Percentiles rank a stretch among this genome's conserved stretches.
phyloP scores from a whole-genome alignment of 92 coral and sea anemone species.

The Ricordea florida region DNA sequence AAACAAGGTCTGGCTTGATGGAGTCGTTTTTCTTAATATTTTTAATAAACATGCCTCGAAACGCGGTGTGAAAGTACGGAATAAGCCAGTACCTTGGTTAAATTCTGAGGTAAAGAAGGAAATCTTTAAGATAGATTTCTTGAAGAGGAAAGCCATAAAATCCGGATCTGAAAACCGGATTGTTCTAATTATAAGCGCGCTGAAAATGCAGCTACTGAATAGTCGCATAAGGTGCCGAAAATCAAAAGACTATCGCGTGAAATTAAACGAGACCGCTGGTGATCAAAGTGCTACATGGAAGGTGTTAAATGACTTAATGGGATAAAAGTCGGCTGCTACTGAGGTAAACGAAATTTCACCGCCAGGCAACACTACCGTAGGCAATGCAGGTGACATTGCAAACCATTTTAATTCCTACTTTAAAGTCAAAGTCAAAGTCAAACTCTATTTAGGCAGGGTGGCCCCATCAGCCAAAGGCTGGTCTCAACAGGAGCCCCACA shows the following conservation, averaged over 20 bases:
- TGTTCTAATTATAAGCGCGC: not conserved
- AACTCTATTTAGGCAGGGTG: too few species aligned
- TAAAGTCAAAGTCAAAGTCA: too few species aligned
- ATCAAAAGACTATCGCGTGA: not conserved
- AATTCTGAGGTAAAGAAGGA: not conserved
- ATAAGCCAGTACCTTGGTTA: not conserved
- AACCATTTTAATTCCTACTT: not conserved
- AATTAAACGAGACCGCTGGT: not conserved
- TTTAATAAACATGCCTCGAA: not conserved
- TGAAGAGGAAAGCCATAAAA: slow-evolving; percentile 11
- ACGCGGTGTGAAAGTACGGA: not conserved
- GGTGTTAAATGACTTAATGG: not conserved
- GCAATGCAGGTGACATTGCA: not conserved
- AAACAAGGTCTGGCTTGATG: too few species aligned
- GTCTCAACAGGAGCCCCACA: too few species aligned
- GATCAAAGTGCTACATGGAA: not conserved
- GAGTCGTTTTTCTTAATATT: too few species aligned
- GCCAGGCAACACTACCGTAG: not conserved
- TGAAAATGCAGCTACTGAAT: too few species aligned
- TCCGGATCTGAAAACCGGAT: not conserved
- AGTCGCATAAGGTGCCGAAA: not conserved
- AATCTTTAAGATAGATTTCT: not conserved
- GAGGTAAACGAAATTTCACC: not conserved
- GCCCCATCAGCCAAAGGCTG: too few species aligned
- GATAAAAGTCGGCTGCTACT: not conserved